These are phyloP conservation scores for Eospalax fontanierii DNA, from an alignment of 2,797 vertebrate genomes.

Conservation along the genomic window DNA sequence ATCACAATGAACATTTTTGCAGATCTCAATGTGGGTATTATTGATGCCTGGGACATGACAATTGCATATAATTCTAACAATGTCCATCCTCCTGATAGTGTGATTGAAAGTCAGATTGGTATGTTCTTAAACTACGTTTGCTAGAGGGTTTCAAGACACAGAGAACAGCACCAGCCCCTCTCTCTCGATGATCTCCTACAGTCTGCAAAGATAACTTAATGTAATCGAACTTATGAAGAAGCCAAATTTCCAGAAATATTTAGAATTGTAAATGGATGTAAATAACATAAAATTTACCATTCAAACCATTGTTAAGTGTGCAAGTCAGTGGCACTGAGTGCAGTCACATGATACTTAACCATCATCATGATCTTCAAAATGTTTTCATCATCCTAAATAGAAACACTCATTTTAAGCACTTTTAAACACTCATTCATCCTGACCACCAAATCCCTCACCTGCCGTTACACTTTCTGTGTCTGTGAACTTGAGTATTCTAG, in stretches of 20 bases:
- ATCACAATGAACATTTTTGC: constrained; percentile 74
- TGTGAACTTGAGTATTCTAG: not conserved
- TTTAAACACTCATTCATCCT: not conserved
- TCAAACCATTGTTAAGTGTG: not conserved
- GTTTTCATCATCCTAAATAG: constrained; percentile 4
- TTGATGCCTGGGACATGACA: constrained; percentile 81
- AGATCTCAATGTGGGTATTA: constrained; percentile 71
- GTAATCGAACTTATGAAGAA: not conserved
- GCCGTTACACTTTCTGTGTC: not conserved
- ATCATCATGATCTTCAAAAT: not conserved
- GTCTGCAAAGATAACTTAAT: not conserved
- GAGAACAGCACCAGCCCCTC: not conserved
- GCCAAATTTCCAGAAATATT: not conserved
- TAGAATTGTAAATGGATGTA: not conserved
- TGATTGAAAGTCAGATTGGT: constrained; percentile 74
- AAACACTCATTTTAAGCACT: not conserved
- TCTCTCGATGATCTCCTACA: not conserved
- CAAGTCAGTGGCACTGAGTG: not conserved
- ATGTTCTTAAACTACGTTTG: constrained; percentile 80
- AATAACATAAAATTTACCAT: not conserved
- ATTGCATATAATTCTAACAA: constrained; percentile 49
- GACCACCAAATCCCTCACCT: rapidly evolving
- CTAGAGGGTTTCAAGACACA: constrained; percentile 41
- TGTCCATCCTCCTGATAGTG: constrained; percentile 14
- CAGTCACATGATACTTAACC: not conserved